Conservation (phyloP, 2,888 invertebrate species). For the Latrodectus hesperus region DNA sequence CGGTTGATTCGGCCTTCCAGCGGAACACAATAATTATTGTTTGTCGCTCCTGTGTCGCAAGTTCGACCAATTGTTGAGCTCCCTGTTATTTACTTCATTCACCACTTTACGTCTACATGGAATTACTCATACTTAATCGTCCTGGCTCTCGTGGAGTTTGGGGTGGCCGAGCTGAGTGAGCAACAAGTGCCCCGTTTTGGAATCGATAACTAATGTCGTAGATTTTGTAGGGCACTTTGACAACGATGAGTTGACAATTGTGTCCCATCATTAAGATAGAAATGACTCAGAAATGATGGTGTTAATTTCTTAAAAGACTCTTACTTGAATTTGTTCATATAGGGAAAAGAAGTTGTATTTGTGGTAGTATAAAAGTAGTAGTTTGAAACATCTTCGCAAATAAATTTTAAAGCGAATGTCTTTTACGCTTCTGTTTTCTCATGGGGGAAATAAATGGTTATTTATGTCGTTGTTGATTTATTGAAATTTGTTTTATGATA, state of each 20-base stretch:
- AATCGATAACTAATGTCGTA: not conserved
- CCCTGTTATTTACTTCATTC: slow-evolving; percentile 27
- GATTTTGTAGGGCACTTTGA: not conserved
- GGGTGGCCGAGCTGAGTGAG: slow-evolving; percentile 16
- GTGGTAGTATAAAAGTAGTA: too few relatives aligned
- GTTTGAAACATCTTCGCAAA: too few relatives aligned
- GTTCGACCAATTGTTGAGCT: slow-evolving; percentile 53
- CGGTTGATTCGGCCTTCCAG: slow-evolving; percentile 53
- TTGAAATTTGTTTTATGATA: too few relatives aligned
- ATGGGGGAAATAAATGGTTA: too few relatives aligned
- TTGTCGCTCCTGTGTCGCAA: slow-evolving; percentile 65
- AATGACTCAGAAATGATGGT: not conserved
- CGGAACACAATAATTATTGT: slow-evolving; percentile 67
- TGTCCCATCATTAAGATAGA: not conserved
- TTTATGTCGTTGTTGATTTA: too few relatives aligned
- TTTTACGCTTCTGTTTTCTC: too few relatives aligned
- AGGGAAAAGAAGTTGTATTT: too few relatives aligned
- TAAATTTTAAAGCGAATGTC: too few relatives aligned
- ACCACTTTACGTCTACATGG: slow-evolving; percentile 46
- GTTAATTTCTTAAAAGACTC: not conserved
- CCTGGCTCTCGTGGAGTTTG: slow-evolving; percentile 15
- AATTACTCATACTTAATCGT: slow-evolving; percentile 56
- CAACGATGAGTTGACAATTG: not conserved
- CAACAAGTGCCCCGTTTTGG: not conserved
- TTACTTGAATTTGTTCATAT: too few relatives aligned